Base-by-base conservation (phyloP, 2,113 vertebrate species). In the Barbus barbus region DNA sequence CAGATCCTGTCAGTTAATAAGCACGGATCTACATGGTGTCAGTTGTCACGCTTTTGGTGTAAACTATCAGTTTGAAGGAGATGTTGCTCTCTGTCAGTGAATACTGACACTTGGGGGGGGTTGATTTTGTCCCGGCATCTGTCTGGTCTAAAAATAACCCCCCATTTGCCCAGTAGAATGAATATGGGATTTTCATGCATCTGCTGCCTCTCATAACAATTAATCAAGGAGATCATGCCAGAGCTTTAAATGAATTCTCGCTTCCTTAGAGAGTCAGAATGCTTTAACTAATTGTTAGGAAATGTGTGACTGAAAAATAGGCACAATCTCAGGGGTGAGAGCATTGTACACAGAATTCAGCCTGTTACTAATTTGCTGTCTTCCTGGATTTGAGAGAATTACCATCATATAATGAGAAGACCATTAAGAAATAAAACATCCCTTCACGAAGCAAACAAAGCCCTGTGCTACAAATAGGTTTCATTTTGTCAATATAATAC, bases 131-230 rank as follows among this genome's bases (percentile, higher is more conserved):
- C 28, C 67, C 78, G 84, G 88, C 88, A 89, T 86, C 88, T 86
- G 88, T 82, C 86, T 85, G 85, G 83, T 88, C 90, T 93, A 93
- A 93, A 94, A 92, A 94, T 92, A 93, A 87, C 28, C 88, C n/a
- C 80, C 2, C 0, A 71, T 88, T 85, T 38, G 90, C 90, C 88
- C 90, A 46, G 86, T 87, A 86, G 86, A 86, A 89, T 90, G 90
- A 87, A 92, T 91, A 88, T 89, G 88, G 93, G 92, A 90, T 91
- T 91, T 91, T 88, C 91, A 88, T 90, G 92, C 92, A 65, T 81
- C 46, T 89, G 41, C 90, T 87, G 84, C 89, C 88, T 91, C 89
- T 90, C 91, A 89, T 90, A 93, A 91, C 91, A 92, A 93, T 92
- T 92, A 92, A 93, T 93, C 92, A 92, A 91, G 88, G 78, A 86